Evolutionary conservation across 2,113 vertebrate genomes (phyloP).

Genomic region (Proterorhinus semilunaris): DNA sequence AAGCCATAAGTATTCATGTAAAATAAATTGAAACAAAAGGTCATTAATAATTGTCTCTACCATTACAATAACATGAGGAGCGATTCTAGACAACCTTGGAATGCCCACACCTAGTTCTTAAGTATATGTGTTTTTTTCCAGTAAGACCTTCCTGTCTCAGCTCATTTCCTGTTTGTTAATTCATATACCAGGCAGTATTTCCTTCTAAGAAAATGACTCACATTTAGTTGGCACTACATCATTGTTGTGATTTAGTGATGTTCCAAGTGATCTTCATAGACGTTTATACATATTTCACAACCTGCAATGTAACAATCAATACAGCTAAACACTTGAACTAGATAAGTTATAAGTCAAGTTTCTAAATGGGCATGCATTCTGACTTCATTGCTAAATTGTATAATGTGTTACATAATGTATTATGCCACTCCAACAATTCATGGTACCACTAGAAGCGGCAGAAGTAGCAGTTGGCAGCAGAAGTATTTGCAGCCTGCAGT

Average conservation of each 20-base stretch:
- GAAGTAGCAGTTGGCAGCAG: no score
- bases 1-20: slow-evolving; percentile 1
- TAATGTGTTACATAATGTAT: no score
- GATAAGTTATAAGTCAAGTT: no score
- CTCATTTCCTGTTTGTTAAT: slow-evolving; percentile 12
- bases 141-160: slow-evolving; percentile 15
- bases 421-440: no score
- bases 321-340: no score
- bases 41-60: neutral
- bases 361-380: no score
- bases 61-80: slow-evolving; percentile 1
- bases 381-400: no score
- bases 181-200: neutral
- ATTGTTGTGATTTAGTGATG: neutral
- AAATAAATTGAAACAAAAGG: neutral
- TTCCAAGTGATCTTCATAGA: neutral
- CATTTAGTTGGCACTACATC: no score
- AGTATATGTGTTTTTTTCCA: slow-evolving; percentile 3
- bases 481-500: no score
- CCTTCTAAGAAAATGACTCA: neutral
- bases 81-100: slow-evolving; percentile 12
- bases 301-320: no score
- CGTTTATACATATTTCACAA: neutral
- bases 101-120: neutral
- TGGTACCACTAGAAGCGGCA: no score